Base-by-base conservation (phyloP, 2,888 invertebrate genomes). In the Ctenicera cuprea region DNA sequence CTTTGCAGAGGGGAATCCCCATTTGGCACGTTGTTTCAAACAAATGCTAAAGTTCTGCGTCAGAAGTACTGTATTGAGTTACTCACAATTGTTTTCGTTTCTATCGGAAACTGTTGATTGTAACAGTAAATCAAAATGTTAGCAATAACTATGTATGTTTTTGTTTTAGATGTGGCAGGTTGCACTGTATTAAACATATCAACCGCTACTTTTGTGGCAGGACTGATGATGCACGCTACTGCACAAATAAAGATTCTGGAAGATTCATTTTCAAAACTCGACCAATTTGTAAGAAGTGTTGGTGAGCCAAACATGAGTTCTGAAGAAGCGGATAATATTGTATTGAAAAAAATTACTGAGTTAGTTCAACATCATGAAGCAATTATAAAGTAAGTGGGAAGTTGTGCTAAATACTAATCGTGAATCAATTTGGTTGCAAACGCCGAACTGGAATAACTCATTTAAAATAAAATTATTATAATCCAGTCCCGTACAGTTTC, bases 151-250 rank as follows among this genome's bases (percentile, higher is more conserved):
- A n/a, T n/a, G 1, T 33, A 9, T 33, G 9, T 33, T 33, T 12
- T 14, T 43, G 43, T 80, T 76, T 30, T 63, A 82, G 80, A 77
- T 66, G 82, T 89, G 45, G 82, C 85, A 43, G 80, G 88, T 38
- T 88, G 88, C 0, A 89, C 89, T 0, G 84, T 83, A 72, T 83
- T 89, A 71, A 90, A 90, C 80, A 87, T 89, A 0, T 86, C 86
- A 68, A 87, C 89, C 71, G 90, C 90, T 71, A 87, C 87, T 0
- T 78, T 90, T 72, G 87, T 88, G 59, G 85, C 88, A 0, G 83
- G 88, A 0, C 82, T 90, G 59, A 86, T 90, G 48, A 88, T 87
- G 2, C 88, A 90, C 81, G 88, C 88, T 75, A 83, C 87, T 4
- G 89, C 88, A 43, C 87, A 89, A 18, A 79, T 90, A 63, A 84